A percentile compares a stretch with the other conserved stretches of the same genome.
Conservation (phyloP, 2,888 invertebrate species). For the Agriopis marginaria region DNA sequence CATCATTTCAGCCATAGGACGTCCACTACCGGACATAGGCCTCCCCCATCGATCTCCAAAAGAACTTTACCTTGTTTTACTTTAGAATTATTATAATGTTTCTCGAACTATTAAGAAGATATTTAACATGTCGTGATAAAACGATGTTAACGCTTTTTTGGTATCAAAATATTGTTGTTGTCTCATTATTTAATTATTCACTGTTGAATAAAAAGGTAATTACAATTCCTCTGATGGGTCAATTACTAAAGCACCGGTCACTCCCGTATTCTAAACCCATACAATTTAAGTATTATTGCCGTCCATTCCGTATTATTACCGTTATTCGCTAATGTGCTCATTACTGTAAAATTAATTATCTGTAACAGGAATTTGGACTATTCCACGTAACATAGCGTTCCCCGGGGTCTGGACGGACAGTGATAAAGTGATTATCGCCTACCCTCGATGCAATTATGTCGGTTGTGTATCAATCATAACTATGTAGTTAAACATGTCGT, state of each 20-base stretch:
- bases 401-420: conserved; percentile 45
- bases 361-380: conserved; percentile 36
- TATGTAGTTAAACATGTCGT: conserved; percentile 13
- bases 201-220: conserved; percentile 4
- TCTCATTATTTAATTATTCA: background rate
- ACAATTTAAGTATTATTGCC: conserved; percentile 22
- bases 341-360: conserved; percentile 45
- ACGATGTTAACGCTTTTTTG: too few relatives aligned
- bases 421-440: conserved; percentile 69
- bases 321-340: conserved; percentile 46
- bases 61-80: background rate
- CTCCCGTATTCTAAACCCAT: conserved; percentile 27
- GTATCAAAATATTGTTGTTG: background rate
- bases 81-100: background rate
- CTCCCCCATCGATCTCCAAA: too few relatives aligned
- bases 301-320: conserved; percentile 43
- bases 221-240: background rate
- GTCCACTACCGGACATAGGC: too few relatives aligned
- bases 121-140: too few relatives aligned
- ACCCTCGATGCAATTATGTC: conserved; percentile 54
- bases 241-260: conserved; percentile 12
- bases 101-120: too few relatives aligned
- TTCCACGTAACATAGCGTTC: conserved; percentile 31
- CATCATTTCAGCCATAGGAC: too few relatives aligned
- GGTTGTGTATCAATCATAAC: conserved; percentile 57